Evolutionary conservation across 1,140 invertebrate species (phyloP).

Genomic region (Venturia canescens): DNA sequence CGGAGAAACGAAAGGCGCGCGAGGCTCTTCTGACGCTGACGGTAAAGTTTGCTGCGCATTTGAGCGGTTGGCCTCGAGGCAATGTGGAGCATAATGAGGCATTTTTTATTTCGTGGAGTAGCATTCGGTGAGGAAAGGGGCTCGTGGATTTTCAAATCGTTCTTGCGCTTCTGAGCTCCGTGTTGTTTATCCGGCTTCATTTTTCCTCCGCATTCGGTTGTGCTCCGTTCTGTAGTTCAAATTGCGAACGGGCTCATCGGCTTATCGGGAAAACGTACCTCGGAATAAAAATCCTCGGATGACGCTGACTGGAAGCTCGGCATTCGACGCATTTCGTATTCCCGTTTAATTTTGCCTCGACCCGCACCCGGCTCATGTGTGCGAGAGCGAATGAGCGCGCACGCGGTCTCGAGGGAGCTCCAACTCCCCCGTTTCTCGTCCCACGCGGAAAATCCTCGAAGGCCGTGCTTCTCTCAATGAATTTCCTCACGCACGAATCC

Average conservation of each 20-base stretch:
- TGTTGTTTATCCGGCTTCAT: no score
- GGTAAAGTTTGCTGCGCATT: not conserved
- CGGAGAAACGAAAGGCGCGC: constrained; percentile 12
- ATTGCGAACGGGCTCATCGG: no score
- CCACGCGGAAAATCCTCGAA: constrained; percentile 20
- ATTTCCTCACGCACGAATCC: not conserved
- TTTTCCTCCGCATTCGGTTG: no score
- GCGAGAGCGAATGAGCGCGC: no score
- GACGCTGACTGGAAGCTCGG: not conserved
- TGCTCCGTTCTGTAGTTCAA: no score
- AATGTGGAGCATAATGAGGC: not conserved
- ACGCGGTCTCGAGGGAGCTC: not conserved
- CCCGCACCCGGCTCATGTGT: not conserved
- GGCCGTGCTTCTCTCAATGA: not conserved
- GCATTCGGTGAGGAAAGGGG: no score
- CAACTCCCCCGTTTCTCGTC: constrained; percentile 5
- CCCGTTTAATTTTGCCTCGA: not conserved
- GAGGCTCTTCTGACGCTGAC: not conserved
- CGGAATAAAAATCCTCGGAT: not conserved
- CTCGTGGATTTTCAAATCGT: not conserved
- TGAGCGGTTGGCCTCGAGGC: not conserved
- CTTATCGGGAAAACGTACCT: no score
- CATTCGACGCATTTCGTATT: not conserved
- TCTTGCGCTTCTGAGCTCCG: no score
- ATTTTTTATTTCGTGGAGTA: no score